Conservation (phyloP, 1,140 invertebrate species). For the Gryllus bimaculatus region DNA sequence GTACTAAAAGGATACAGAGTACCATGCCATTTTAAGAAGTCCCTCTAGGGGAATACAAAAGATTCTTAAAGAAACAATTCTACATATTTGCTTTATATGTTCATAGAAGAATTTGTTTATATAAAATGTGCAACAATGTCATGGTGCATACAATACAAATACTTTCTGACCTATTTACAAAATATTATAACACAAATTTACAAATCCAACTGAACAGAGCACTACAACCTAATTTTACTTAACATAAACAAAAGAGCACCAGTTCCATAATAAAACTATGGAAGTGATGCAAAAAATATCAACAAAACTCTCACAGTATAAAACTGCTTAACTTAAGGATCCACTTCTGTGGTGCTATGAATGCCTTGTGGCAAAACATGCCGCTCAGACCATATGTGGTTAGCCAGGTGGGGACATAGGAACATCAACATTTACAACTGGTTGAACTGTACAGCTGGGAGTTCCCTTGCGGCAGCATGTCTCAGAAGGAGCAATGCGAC, state of each 20-base stretch:
- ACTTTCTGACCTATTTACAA: slow-evolving; percentile 25
- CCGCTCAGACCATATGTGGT: background rate
- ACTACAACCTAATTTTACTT: slow-evolving; percentile 9
- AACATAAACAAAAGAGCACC: slow-evolving; percentile 10
- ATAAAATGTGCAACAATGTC: slow-evolving; percentile 19
- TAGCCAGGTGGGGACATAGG: slow-evolving; percentile 14
- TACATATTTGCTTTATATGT: slow-evolving; percentile 8
- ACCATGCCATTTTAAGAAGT: slow-evolving; percentile 14
- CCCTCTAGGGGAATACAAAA: slow-evolving; percentile 12
- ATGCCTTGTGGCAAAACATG: background rate
- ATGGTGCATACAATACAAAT: slow-evolving; percentile 18
- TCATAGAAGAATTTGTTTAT: slow-evolving; percentile 16
- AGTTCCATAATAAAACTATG: slow-evolving; percentile 21
- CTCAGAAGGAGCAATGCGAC: background rate
- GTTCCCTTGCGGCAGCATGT: background rate
- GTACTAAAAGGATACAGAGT: slow-evolving; percentile 19
- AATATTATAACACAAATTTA: slow-evolving; percentile 28
- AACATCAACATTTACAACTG: slow-evolving; percentile 11
- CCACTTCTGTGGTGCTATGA: background rate
- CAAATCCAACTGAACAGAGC: slow-evolving; percentile 12
- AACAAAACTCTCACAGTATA: background rate
- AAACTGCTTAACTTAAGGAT: background rate
- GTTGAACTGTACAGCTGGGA: slow-evolving; percentile 7
- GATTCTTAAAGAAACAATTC: background rate
- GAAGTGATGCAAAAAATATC: slow-evolving; percentile 5